phyloP scores from a whole-genome alignment of 2,888 invertebrate species.

The Noctua comes region DNA sequence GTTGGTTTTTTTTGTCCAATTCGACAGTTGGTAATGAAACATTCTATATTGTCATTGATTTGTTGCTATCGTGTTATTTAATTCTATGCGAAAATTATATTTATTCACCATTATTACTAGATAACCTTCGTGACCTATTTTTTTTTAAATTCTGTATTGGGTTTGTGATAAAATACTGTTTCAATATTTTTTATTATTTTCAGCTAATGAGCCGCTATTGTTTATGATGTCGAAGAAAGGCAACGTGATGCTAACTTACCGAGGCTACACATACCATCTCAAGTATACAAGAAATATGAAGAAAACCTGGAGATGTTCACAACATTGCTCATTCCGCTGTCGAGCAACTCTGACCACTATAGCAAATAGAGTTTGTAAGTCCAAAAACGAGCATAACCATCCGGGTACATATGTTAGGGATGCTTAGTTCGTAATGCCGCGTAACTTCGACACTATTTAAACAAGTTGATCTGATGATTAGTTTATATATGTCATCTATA shows the following conservation, averaged over 20 bases:
- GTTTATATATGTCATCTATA: neutral
- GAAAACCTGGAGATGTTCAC: conserved; percentile 64
- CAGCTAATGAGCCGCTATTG: neutral
- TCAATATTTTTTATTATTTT: conserved; percentile 7
- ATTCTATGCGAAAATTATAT: no score
- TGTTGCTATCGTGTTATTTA: no score
- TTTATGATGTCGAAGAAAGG: neutral
- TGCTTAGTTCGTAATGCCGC: neutral
- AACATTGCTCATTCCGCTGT: conserved; percentile 55
- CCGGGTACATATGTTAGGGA: conserved; percentile 16
- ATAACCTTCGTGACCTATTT: no score
- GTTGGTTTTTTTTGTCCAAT: no score
- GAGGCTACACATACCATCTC: conserved; percentile 1
- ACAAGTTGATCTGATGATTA: neutral
- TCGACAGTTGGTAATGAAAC: no score
- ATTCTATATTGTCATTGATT: no score
- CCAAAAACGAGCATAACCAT: conserved; percentile 60
- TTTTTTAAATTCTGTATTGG: no score
- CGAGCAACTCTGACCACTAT: conserved; percentile 61
- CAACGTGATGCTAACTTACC: neutral
- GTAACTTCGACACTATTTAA: neutral
- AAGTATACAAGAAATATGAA: conserved; percentile 5
- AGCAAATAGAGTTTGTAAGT: conserved; percentile 39
- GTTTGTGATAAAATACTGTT: no score
- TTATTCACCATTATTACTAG: no score